Evolutionary conservation across 92 coral and sea anemone genomes (phyloP).

Genomic region (Anthopleura xanthogrammica): DNA sequence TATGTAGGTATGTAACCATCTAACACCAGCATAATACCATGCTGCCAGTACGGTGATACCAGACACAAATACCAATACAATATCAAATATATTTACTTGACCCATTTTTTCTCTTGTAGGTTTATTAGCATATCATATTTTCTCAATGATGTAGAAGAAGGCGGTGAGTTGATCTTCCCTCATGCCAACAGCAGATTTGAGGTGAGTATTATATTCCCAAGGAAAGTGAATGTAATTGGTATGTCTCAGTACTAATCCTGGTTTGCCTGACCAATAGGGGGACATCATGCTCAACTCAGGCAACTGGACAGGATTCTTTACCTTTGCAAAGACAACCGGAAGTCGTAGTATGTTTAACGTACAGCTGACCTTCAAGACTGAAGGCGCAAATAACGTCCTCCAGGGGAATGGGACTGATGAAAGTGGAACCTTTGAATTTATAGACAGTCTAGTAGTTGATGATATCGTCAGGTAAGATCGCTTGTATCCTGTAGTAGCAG

Average conservation of each 20-base stretch:
- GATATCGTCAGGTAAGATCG: conserved; percentile 39
- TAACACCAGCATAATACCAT: conserved; percentile 51
- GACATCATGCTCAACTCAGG: conserved; percentile 77
- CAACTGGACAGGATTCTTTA: conserved; percentile 86
- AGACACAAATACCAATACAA: too few relatives aligned
- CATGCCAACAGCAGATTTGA: conserved; percentile 79
- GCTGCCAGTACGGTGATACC: conserved; percentile 80
- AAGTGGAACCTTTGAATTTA: conserved; percentile 64
- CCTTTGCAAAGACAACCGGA: conserved; percentile 83
- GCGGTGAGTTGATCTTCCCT: conserved; percentile 81
- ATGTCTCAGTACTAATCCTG: neutral
- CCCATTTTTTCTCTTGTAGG: conserved; percentile 24
- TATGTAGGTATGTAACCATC: conserved; percentile 56
- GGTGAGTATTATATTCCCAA: conserved; percentile 27
- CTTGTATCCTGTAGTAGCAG: neutral
- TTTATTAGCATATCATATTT: conserved; percentile 65
- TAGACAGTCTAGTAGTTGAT: conserved; percentile 67
- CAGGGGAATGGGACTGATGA: conserved; percentile 71
- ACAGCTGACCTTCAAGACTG: conserved; percentile 65
- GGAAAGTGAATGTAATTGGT: neutral
- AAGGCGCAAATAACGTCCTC: conserved; percentile 72
- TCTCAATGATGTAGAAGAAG: conserved; percentile 76
- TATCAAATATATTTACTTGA: neutral
- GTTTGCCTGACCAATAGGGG: conserved; percentile 34
- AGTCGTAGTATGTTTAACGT: conserved; percentile 62